A percentile compares a stretch with the other conserved stretches of the same genome.
Conservation (phyloP, 2,113 vertebrate genomes). For the Ochotona curzoniae region DNA sequence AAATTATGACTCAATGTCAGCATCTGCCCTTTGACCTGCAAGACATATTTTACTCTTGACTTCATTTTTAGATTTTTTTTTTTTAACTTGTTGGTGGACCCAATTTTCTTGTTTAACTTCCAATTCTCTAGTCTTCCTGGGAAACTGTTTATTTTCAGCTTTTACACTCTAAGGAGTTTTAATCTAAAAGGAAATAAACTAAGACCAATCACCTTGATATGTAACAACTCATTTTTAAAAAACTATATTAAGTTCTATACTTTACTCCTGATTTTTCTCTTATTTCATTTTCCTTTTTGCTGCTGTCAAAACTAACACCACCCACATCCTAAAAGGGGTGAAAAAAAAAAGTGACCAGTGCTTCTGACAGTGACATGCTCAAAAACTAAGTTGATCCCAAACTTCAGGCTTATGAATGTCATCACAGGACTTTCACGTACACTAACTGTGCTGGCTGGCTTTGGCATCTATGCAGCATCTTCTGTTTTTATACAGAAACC, state of each 20-base stretch:
- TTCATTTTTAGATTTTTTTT: conserved; percentile 37
- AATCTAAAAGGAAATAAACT: conserved; percentile 35
- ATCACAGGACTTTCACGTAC: not conserved
- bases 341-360: conserved; percentile 13
- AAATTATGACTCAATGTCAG: not conserved
- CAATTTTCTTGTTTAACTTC: not conserved
- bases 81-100: not conserved
- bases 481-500: conserved; percentile 10
- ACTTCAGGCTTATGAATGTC: conserved; percentile 9
- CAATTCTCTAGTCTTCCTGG: not conserved
- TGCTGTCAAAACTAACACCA: not conserved
- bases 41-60: conserved; percentile 49
- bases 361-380: not conserved
- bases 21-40: conserved; percentile 30
- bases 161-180: not conserved
- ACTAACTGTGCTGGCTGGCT: not conserved
- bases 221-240: conserved; percentile 23
- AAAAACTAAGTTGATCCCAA: not conserved
- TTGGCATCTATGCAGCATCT: not conserved
- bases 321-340: not conserved
- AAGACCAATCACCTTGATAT: conserved; percentile 20
- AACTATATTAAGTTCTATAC: not conserved
- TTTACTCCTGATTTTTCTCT: not conserved
- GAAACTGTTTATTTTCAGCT: conserved; percentile 17
- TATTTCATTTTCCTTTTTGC: not conserved